Conservation (phyloP, 2,797 vertebrate species). For the Channa striata region DNA sequence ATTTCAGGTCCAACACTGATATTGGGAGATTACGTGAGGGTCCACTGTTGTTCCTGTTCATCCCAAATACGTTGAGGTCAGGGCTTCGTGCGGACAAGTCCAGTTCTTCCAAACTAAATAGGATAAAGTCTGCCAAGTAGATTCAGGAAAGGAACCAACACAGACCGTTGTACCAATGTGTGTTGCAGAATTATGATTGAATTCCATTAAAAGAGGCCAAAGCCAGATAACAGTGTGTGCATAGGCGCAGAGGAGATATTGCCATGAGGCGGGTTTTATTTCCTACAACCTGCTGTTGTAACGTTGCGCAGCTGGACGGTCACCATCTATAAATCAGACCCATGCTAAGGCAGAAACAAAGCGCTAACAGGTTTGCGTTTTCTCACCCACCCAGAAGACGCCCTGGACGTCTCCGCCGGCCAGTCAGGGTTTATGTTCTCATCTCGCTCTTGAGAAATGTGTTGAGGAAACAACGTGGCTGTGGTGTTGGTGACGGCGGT, state of each 20-base stretch:
- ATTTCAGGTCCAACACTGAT: too few species aligned
- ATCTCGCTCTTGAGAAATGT: constrained; percentile 26
- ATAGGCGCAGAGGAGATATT: too few species aligned
- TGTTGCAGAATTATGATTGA: too few species aligned
- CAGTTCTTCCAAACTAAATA: too few species aligned
- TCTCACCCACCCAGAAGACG: neutral
- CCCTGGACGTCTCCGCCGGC: constrained; percentile 15
- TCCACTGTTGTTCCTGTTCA: too few species aligned
- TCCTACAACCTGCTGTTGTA: neutral
- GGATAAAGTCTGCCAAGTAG: too few species aligned
- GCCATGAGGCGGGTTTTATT: neutral
- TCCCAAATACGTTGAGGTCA: neutral
- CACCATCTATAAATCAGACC: constrained; percentile 2
- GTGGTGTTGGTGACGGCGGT: constrained; percentile 2
- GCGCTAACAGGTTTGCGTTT: constrained; percentile 18
- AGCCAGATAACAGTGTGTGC: too few species aligned
- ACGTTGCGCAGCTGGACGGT: constrained; percentile 8
- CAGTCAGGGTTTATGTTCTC: constrained; percentile 16
- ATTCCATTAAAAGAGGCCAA: too few species aligned
- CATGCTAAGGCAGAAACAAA: neutral
- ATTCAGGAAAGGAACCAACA: too few species aligned
- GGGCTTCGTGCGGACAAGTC: too few species aligned
- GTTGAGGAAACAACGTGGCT: constrained; percentile 16
- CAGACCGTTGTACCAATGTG: too few species aligned
- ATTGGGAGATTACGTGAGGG: too few species aligned